A percentile compares a stretch with the other conserved stretches of the same genome.
Evolutionary conservation across 1,140 invertebrate species (phyloP).

Genomic region (Drosophila nebulosa): DNA sequence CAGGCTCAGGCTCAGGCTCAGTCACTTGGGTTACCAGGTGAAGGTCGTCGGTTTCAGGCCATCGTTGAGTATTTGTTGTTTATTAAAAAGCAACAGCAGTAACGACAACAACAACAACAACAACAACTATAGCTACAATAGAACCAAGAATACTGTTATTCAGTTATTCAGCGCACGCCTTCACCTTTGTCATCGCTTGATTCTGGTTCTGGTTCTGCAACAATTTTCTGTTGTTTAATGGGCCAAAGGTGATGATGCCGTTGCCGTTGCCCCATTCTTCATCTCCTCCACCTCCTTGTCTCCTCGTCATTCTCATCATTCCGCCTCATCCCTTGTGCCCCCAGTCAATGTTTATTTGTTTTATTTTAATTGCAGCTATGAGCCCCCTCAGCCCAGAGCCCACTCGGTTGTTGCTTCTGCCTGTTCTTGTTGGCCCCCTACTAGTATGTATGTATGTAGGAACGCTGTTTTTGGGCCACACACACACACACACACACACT

Average conservation of each 20-base stretch:
- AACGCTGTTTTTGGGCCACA: conserved; percentile 2
- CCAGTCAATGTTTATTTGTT: conserved; percentile 40
- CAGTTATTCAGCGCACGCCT: conserved; percentile 4
- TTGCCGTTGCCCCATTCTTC: neutral
- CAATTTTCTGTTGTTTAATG: conserved; percentile 18
- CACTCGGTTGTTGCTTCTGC: neutral
- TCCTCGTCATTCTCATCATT: neutral
- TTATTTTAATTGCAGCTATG: conserved; percentile 48
- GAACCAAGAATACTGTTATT: conserved; percentile 14
- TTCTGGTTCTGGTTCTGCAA: conserved; percentile 26
- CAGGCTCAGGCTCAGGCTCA: no score
- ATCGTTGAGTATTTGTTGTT: conserved; percentile 29
- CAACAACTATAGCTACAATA: conserved; percentile 3
- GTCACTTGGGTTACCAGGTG: conserved; percentile 19
- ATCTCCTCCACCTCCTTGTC: neutral
- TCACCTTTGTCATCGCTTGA: conserved; percentile 27
- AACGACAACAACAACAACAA: no score
- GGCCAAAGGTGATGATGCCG: neutral
- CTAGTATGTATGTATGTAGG: no score
- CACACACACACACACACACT: no score
- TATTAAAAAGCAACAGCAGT: conserved; percentile 21
- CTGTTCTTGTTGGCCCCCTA: neutral
- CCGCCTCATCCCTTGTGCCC: neutral
- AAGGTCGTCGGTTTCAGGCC: conserved; percentile 23
- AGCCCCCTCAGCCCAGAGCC: neutral